Conservation (phyloP, 2,797 vertebrate genomes). For the Lagorchestes hirsutus region DNA sequence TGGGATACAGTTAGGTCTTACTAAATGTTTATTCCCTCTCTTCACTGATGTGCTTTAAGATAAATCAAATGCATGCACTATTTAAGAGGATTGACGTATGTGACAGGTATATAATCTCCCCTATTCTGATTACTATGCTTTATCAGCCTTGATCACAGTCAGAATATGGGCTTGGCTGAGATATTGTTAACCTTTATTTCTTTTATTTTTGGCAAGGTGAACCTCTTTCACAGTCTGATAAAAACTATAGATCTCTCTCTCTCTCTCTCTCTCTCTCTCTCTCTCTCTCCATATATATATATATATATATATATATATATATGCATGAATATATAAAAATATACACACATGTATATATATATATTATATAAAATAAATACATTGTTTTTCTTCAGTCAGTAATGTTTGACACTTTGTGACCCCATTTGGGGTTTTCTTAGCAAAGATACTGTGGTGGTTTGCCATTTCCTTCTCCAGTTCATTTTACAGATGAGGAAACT, state of each 20-base stretch:
- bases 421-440: background rate
- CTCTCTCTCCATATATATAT: background rate
- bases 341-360: no score
- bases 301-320: background rate
- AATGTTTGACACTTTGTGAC: background rate
- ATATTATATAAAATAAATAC: background rate
- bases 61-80: background rate
- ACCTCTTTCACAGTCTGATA: background rate
- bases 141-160: background rate
- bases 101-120: background rate
- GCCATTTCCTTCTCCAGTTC: background rate
- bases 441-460: background rate
- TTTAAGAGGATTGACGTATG: background rate
- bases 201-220: background rate
- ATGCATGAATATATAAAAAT: fast-evolving
- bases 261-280: background rate
- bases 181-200: background rate
- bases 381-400: background rate
- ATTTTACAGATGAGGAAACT: background rate
- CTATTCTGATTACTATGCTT: background rate
- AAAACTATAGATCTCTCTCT: background rate
- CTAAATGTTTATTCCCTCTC: background rate
- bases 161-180: background rate
- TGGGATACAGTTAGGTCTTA: background rate
- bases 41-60: background rate